Evolutionary conservation across 1,140 invertebrate genomes (phyloP), one percentile per base, ranked within the genome.

Genomic region (Tribolium madens): DNA sequence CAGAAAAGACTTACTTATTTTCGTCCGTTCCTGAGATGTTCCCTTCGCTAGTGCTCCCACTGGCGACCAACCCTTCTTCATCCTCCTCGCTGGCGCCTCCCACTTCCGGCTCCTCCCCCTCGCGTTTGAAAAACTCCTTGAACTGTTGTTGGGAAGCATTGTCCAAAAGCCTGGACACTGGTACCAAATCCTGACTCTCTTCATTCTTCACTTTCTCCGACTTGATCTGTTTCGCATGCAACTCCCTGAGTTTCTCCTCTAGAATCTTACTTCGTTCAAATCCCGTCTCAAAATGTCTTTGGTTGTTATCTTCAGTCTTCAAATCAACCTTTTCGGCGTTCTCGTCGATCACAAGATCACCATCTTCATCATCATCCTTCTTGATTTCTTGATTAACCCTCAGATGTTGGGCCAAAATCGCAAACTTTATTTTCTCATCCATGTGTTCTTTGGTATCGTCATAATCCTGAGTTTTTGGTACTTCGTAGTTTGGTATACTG

Each of bases 1-100:
- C n/a, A n/a, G n/a, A n/a, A 42, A 36, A 14, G 21, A 76, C 88
- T 88, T 86, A 91, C 90, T 88, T 90, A 83, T 93, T 93, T 84
- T 93, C 92, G 84, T 95, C 93, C 69, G 93, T 94, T 53, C 93
- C 93, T n/a, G 93, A 94, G 79, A 92, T 92, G 81, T 94, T 94
- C 74, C 91, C 92, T 84, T 94, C 93, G 78, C 93, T 94, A 3
- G 92, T 91, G 18, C 91, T 92, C 7, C 89, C 89, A 42, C 90
- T 91, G 18, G 91, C 90, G 0, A 94, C 88, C 0, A 93, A 88
- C 9, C 92, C 92, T 83, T 95, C 93, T 81, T 93, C 92, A 78
- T 95, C 93, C 84, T 91, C 90, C 75, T 91, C 90, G 74, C 82
- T 88, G 9, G 79, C 84, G 50, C 52, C 78, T 46, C 85, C 83